Percentiles rank a stretch among this genome's conserved stretches.
These are phyloP conservation scores for Eulemur mongoz DNA, from an alignment of 2,797 vertebrate genomes.

Conservation along the genomic window DNA sequence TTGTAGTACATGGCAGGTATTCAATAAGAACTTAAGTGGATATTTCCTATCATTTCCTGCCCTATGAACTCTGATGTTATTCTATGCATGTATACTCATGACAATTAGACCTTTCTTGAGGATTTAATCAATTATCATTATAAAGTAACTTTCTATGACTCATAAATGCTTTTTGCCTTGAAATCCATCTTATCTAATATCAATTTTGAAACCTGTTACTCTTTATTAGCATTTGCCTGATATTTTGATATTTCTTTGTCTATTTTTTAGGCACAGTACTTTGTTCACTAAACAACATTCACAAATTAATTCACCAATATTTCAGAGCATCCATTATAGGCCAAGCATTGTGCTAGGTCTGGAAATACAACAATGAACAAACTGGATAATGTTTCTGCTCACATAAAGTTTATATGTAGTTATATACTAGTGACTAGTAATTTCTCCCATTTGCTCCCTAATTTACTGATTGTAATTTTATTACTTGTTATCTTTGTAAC, in stretches of 20 bases:
- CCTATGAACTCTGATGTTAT: not conserved
- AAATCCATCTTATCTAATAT: not conserved
- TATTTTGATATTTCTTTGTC: not conserved
- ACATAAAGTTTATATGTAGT: not conserved
- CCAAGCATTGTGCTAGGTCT: not conserved
- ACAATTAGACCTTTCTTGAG: not conserved
- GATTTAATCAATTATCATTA: not conserved
- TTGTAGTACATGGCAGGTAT: not conserved
- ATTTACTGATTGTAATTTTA: not conserved
- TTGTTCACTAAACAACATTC: not conserved
- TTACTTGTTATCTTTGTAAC: not conserved
- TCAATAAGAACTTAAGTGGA: not conserved
- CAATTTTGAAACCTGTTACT: not conserved
- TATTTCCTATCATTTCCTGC: not conserved
- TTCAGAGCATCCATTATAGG: not conserved
- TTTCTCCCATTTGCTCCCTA: not conserved
- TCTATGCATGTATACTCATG: not conserved
- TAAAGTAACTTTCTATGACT: conserved; percentile 42
- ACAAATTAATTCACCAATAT: not conserved
- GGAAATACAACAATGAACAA: not conserved
- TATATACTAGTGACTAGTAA: not conserved
- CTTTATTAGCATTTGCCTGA: not conserved
- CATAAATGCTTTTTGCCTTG: not conserved
- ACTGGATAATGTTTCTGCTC: not conserved
- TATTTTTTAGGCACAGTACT: not conserved